Conservation (phyloP, 2,113 vertebrate species). For the Hippocampus barbouri region DNA sequence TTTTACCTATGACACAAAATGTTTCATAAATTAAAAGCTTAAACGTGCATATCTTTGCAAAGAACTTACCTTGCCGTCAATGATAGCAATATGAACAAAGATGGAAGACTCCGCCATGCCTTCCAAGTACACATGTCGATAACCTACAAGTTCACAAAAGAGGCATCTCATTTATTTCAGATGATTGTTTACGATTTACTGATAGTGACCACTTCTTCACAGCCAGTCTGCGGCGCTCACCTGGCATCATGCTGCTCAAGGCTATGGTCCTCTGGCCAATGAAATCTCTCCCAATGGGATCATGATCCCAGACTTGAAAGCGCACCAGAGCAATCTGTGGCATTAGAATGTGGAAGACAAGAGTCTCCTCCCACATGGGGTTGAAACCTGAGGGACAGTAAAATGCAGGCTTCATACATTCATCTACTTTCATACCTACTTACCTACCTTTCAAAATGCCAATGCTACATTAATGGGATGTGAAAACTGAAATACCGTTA, state of each 20-base stretch:
- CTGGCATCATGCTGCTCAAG: constrained; percentile 92
- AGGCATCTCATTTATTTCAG: not conserved
- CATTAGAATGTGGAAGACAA: constrained; percentile 91
- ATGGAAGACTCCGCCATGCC: constrained; percentile 92
- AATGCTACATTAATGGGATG: not conserved
- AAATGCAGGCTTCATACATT: not conserved
- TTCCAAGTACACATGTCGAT: constrained; percentile 93
- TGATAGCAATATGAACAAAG: constrained; percentile 88
- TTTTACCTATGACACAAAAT: constrained; percentile 55
- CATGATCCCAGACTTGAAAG: constrained; percentile 94
- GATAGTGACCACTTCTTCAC: not conserved
- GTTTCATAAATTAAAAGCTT: not conserved
- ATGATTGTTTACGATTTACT: not conserved
- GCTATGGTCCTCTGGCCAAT: constrained; percentile 92
- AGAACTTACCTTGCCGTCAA: constrained; percentile 83
- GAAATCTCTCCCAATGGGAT: constrained; percentile 91
- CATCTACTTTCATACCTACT: not conserved
- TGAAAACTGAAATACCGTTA: constrained; percentile 74
- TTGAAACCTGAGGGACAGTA: constrained; percentile 81
- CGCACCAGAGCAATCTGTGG: constrained; percentile 85
- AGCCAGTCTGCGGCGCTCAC: constrained; percentile 54
- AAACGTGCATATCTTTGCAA: not conserved
- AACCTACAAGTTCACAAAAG: constrained; percentile 70
- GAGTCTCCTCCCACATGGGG: constrained; percentile 95
- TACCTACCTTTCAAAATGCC: not conserved